These are phyloP conservation scores for Phoxinus phoxinus DNA, from an alignment of 2,113 vertebrate genomes.

Conservation along the genomic window DNA sequence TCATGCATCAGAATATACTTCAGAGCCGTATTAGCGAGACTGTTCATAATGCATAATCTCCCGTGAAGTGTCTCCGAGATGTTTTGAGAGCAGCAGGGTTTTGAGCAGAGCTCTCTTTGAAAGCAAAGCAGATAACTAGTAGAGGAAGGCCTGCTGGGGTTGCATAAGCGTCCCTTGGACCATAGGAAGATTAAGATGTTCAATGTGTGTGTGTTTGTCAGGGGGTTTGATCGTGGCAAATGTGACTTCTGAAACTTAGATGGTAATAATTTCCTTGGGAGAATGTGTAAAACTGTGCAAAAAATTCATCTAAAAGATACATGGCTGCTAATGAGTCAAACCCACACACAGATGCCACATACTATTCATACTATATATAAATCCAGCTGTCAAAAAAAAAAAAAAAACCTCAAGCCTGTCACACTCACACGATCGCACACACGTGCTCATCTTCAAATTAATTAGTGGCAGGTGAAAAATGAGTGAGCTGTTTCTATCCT, in stretches of 20 bases:
- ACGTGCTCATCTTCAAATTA: conserved; percentile 28
- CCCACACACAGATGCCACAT: background rate
- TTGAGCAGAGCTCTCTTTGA: conserved; percentile 50
- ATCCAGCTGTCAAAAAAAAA: background rate
- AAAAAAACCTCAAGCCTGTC: background rate
- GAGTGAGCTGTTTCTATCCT: conserved; percentile 33
- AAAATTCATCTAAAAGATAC: background rate
- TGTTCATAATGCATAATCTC: conserved; percentile 67
- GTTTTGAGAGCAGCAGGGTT: conserved; percentile 50
- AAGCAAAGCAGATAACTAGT: conserved; percentile 55
- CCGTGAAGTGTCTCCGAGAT: conserved; percentile 57
- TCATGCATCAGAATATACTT: conserved; percentile 77
- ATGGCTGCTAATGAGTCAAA: background rate
- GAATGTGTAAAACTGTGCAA: background rate
- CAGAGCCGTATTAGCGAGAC: conserved; percentile 63
- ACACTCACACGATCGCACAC: conserved; percentile 13
- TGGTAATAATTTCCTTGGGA: background rate
- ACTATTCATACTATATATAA: background rate
- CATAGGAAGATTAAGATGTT: conserved; percentile 31
- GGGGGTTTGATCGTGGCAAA: conserved; percentile 38
- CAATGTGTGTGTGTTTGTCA: conserved; percentile 4
- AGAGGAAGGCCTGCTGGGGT: conserved; percentile 47
- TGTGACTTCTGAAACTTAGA: conserved; percentile 11
- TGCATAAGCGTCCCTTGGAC: conserved; percentile 52
- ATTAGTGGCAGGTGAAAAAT: conserved; percentile 43